Conservation (phyloP, 2,888 invertebrate genomes). For the Rhagophthalmus giganteus region DNA sequence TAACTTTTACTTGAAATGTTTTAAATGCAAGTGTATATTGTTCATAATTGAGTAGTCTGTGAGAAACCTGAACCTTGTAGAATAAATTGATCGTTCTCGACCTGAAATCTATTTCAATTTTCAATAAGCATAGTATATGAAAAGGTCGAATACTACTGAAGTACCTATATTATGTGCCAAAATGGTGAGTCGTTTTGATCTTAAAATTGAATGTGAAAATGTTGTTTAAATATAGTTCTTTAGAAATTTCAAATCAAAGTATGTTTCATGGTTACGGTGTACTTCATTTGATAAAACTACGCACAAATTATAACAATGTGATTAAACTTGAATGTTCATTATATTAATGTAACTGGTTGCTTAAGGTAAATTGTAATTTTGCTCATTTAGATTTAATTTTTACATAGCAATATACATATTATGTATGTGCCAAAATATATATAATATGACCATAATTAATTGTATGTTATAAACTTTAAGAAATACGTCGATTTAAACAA, state of each 20-base stretch:
- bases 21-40: not conserved
- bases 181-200: too few species aligned
- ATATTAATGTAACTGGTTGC: constrained; percentile 1
- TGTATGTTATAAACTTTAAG: constrained; percentile 10
- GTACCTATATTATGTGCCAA: too few species aligned
- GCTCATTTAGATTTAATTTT: constrained; percentile 17
- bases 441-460: constrained; percentile 18
- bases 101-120: too few species aligned
- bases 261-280: too few species aligned
- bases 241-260: too few species aligned
- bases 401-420: constrained; percentile 18
- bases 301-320: constrained; percentile 22
- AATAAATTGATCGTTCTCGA: too few species aligned
- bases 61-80: too few species aligned
- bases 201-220: too few species aligned
- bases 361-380: constrained; percentile 8
- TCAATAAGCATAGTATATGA: too few species aligned
- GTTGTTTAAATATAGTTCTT: too few species aligned
- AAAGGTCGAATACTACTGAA: too few species aligned
- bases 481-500: not conserved
- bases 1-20: not conserved
- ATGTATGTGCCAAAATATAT: constrained; percentile 19
- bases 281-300: constrained; percentile 22
- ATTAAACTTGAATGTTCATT: constrained; percentile 15
- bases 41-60: too few species aligned